Evolutionary conservation across 1,140 invertebrate genomes (phyloP).

Genomic region (Tenebrio molitor): DNA sequence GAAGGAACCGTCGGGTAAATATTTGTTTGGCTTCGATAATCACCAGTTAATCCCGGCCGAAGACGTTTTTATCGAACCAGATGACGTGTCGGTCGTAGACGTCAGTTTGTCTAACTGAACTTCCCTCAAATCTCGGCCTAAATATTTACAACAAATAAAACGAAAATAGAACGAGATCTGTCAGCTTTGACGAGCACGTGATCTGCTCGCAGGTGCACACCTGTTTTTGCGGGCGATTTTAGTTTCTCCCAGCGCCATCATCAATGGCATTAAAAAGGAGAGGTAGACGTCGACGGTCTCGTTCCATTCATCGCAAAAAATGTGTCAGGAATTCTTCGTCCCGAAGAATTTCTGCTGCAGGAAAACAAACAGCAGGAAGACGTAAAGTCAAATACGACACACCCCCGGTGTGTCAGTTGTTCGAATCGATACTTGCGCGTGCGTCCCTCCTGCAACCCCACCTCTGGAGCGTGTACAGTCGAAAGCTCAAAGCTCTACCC

Average conservation of each 20-base stretch:
- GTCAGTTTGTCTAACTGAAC: conserved; percentile 6
- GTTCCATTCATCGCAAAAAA: conserved; percentile 21
- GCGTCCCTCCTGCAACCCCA: conserved; percentile 59
- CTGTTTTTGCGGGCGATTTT: conserved; percentile 2
- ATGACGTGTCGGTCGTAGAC: conserved; percentile 5
- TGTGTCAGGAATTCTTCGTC: not conserved
- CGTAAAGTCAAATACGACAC: conserved; percentile 49
- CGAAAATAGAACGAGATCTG: not conserved
- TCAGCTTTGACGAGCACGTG: not conserved
- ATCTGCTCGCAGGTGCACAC: conserved; percentile 6
- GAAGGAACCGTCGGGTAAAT: conserved; percentile 57
- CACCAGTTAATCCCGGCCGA: not conserved
- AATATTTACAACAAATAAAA: conserved; percentile 16
- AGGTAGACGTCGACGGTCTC: not conserved
- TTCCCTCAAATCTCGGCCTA: not conserved
- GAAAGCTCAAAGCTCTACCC: conserved; percentile 46
- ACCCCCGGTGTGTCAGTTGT: conserved; percentile 55
- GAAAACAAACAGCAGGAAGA: conserved; percentile 36
- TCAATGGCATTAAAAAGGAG: not conserved
- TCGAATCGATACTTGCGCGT: conserved; percentile 63
- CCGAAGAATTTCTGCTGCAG: conserved; percentile 25
- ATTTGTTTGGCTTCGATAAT: conserved; percentile 7
- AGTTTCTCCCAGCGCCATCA: not conserved
- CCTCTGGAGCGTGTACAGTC: conserved; percentile 56
- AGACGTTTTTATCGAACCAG: not conserved